Evolutionary conservation across 2,113 vertebrate genomes (phyloP).

Genomic region (Varanus salvator): DNA sequence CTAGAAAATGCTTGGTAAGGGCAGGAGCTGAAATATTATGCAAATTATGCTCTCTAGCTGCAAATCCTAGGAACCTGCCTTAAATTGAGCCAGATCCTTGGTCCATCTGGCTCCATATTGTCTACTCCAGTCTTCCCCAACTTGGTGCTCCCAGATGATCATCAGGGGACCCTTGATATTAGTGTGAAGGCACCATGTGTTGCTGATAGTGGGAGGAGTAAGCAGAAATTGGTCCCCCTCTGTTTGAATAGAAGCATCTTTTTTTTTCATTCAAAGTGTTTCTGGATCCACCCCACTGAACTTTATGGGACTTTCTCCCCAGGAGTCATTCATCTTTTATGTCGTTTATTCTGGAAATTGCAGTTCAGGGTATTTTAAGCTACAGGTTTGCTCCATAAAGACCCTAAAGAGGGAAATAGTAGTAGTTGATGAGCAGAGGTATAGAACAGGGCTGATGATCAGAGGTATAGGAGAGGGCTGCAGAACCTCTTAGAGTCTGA

Average conservation of each 20-base stretch:
- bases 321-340: not conserved
- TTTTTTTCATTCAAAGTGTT: not conserved
- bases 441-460: not conserved
- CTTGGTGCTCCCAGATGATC: no score
- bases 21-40: not conserved
- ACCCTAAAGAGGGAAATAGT: not conserved
- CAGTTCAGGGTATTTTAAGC: not conserved
- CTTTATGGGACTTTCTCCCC: not conserved
- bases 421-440: not conserved
- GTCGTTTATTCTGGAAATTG: conserved; percentile 6
- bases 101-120: not conserved
- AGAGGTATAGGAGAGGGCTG: not conserved
- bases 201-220: not conserved
- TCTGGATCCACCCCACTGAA: not conserved
- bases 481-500: not conserved
- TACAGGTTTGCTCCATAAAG: conserved; percentile 6
- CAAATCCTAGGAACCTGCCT: not conserved
- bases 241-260: not conserved
- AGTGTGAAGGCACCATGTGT: not conserved
- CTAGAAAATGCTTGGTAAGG: not conserved
- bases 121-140: not conserved
- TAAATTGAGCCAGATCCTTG: not conserved
- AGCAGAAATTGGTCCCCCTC: not conserved
- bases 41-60: not conserved
- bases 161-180: not conserved